Evolutionary conservation across 2,113 vertebrate species (phyloP).

Genomic region (Chascanopsetta lugubris): DNA sequence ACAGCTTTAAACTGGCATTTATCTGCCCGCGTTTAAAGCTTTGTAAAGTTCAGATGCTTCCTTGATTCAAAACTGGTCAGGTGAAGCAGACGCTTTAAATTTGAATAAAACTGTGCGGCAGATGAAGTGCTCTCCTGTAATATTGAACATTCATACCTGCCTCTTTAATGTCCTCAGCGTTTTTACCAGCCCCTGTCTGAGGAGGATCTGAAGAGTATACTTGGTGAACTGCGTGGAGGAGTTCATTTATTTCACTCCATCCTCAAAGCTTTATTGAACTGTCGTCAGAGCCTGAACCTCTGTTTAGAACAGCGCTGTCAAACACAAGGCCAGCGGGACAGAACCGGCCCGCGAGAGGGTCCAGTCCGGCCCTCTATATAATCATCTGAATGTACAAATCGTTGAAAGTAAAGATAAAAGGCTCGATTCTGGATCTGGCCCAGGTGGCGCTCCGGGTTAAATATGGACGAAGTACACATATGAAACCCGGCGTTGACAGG

Average conservation of each 20-base stretch:
- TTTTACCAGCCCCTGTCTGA: neutral
- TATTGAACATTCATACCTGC: neutral
- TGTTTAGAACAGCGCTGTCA: neutral
- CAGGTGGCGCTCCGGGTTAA: too few species aligned
- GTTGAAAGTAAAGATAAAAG: too few species aligned
- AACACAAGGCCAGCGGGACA: too few species aligned
- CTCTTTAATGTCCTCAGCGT: neutral
- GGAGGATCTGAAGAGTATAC: neutral
- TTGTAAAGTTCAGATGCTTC: neutral
- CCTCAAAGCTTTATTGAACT: neutral
- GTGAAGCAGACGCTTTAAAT: neutral
- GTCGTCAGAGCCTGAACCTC: neutral
- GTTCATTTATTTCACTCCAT: too few species aligned
- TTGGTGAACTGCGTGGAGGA: neutral
- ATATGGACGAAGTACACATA: too few species aligned
- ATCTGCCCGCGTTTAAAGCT: neutral
- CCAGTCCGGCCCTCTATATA: too few species aligned
- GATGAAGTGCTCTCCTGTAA: neutral
- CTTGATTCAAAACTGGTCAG: neutral
- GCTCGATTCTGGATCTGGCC: too few species aligned
- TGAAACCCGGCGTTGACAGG: neutral
- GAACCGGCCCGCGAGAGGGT: too few species aligned
- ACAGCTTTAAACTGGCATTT: neutral
- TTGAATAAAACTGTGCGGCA: neutral
- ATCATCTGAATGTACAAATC: too few species aligned